Base-by-base conservation (phyloP, 2,888 invertebrate genomes). In the Julus scandinavius region DNA sequence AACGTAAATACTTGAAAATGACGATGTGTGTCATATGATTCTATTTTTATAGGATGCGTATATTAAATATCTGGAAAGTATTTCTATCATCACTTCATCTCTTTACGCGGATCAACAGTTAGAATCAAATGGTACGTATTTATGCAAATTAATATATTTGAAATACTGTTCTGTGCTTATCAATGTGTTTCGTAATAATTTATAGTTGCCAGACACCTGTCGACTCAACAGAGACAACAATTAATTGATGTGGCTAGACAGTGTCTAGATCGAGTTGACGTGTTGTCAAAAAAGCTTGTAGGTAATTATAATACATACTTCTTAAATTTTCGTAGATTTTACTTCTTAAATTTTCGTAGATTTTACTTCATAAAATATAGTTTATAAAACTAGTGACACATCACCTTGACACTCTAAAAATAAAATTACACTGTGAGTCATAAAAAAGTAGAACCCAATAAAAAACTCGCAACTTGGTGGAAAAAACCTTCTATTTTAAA, bases 21-120 rank as follows among this genome's bases (percentile, higher is more conserved):
- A 40, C 45, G 13, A n/a, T 84, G 38, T 15, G 7, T 80, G 80
- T 80, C 29, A 38, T 29, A 80, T 80, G n/a, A 58, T 13, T 58
- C 13, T 29, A 9, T 86, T 5, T 89, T 87, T 45, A 9, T 50
- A 89, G 89, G 88, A 45, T 15, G 89, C 89, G 1, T 89, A 88
- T 38, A 54, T 86, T 13, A 87, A 84, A 41, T 89, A 89, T 85
- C 84, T 89, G 85, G 80, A 86, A 85, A 89, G 89, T 49, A 63
- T 89, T 58, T 88, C 88, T 38, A 29, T 49, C 38, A 87, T 89
- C 41, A 7, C 87, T n/a, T 85, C 86, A 41, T 17, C 86, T 3
- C 72, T 88, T 15, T 85, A n/a, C 41, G 11, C 72, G 9, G 54
- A 86, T 29, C 41, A 87, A 41, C 49, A n/a, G 5, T 20, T 49